Evolutionary conservation across 2,888 invertebrate species (phyloP).

Genomic region (Leucoma salicis): DNA sequence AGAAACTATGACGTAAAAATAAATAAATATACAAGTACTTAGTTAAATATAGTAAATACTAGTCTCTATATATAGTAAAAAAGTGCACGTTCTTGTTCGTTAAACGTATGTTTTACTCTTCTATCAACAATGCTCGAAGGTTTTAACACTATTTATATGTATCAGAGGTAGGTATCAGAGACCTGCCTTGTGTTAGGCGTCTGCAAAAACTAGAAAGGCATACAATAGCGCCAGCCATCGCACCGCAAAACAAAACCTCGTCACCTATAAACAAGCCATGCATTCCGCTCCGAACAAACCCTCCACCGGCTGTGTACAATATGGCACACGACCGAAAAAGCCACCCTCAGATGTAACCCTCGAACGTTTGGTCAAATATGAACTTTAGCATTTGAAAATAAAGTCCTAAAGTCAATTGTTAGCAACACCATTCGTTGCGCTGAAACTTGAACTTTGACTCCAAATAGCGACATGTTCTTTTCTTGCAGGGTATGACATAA

Average conservation of each 20-base stretch:
- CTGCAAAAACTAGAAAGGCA: constrained; percentile 14
- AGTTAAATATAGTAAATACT: too few species aligned
- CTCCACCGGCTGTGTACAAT: constrained; percentile 44
- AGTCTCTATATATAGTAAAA: too few species aligned
- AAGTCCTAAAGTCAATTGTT: constrained; percentile 30
- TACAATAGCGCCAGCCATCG: constrained; percentile 35
- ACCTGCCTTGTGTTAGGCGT: too few species aligned
- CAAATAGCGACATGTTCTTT: constrained; percentile 43
- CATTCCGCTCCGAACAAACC: constrained; percentile 43
- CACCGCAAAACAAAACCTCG: constrained; percentile 47
- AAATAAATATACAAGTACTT: too few species aligned
- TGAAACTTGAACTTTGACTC: constrained; percentile 66
- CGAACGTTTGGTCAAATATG: constrained; percentile 28
- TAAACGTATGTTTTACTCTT: too few species aligned
- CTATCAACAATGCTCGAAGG: too few species aligned
- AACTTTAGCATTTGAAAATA: constrained; percentile 38
- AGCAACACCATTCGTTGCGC: constrained; percentile 37
- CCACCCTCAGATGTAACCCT: constrained; percentile 35
- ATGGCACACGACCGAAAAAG: constrained; percentile 60
- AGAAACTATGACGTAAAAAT: too few species aligned
- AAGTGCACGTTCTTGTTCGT: too few species aligned
- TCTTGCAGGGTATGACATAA: constrained; percentile 39
- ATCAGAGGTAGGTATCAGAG: too few species aligned
- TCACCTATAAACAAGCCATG: constrained; percentile 59
- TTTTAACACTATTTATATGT: too few species aligned